Conservation (phyloP, 2,797 vertebrate genomes). For the Chrysocyon brachyurus region DNA sequence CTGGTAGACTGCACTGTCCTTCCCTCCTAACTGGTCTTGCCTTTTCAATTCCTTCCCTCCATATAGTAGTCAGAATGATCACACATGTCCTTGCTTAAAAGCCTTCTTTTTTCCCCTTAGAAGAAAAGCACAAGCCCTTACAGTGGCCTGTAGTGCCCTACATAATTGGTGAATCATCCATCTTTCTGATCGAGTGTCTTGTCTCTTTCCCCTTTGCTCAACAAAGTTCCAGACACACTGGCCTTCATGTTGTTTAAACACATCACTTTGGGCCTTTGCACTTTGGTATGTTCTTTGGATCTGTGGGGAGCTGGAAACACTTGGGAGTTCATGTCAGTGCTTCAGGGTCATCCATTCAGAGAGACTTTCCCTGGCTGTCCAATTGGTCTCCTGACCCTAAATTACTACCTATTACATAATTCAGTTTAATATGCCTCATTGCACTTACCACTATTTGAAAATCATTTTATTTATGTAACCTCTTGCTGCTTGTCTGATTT, state of each 20-base stretch:
- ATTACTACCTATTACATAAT: background rate
- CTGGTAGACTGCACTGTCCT: background rate
- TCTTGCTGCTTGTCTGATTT: background rate
- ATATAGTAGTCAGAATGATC: background rate
- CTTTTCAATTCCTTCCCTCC: background rate
- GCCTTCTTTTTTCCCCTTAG: background rate
- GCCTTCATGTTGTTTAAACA: background rate
- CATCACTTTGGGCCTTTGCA: background rate
- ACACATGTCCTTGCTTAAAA: background rate
- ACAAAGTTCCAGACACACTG: background rate
- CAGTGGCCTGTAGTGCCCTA: background rate
- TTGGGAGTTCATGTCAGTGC: background rate
- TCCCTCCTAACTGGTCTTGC: background rate
- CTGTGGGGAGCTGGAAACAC: background rate
- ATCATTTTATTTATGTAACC: background rate
- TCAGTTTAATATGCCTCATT: background rate
- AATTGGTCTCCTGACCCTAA: background rate
- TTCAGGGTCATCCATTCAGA: background rate
- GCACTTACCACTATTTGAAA: background rate
- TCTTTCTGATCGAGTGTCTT: constrained; percentile 4
- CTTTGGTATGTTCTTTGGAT: background rate
- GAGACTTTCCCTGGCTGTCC: background rate
- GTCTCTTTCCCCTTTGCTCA: background rate
- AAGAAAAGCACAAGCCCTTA: background rate
- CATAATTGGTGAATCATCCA: background rate